These are phyloP conservation scores for Epinephelus cyanopodus DNA, from an alignment of 2,113 vertebrate genomes.

Conservation along the genomic window DNA sequence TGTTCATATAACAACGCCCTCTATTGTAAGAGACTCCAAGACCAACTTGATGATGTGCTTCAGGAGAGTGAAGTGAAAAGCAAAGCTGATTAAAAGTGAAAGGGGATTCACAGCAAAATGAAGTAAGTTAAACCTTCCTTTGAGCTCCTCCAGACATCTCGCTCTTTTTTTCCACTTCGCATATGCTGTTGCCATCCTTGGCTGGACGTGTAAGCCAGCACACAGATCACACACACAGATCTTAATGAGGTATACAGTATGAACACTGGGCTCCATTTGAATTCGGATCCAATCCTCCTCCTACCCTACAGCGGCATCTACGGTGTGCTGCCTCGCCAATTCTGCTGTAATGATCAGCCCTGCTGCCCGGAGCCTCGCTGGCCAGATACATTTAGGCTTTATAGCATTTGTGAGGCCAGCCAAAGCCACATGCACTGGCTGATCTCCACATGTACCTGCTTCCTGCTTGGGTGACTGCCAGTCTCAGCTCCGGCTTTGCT, in stretches of 20 bases:
- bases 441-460: conserved; percentile 47
- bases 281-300: conserved; percentile 33
- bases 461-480: conserved; percentile 52
- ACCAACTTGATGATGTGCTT: conserved; percentile 8
- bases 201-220: not conserved
- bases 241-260: conserved; percentile 60
- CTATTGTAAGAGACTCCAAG: conserved; percentile 15
- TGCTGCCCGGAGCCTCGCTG: conserved; percentile 3
- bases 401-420: conserved; percentile 33
- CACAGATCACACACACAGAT: conserved; percentile 50
- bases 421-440: conserved; percentile 35
- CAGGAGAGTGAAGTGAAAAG: conserved; percentile 27
- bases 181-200: conserved; percentile 1
- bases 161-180: conserved; percentile 19
- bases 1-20: not conserved
- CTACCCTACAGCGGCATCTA: conserved; percentile 22
- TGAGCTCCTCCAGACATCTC: conserved; percentile 7
- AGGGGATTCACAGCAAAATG: conserved; percentile 16
- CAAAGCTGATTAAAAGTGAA: conserved; percentile 28
- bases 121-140: conserved; percentile 22
- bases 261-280: conserved; percentile 43
- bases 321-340: conserved; percentile 1
- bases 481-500: conserved; percentile 19
- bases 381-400: conserved; percentile 44
- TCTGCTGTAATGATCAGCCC: conserved; percentile 48